These are phyloP conservation scores for Orussus abietinus DNA, from an alignment of 1,140 invertebrate species.

Conservation along the genomic window DNA sequence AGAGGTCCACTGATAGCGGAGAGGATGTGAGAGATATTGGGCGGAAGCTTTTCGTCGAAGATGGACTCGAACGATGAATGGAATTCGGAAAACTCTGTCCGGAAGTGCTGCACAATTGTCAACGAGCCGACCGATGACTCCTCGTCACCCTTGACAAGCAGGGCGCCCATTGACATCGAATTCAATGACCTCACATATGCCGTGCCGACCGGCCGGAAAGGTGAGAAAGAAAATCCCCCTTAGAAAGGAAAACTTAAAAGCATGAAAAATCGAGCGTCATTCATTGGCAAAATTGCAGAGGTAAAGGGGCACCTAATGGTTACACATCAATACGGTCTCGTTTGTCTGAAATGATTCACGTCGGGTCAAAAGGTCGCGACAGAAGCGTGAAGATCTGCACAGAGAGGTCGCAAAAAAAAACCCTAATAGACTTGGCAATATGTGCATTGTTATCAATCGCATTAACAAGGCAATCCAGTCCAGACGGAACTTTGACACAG, in stretches of 20 bases:
- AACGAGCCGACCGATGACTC: background rate
- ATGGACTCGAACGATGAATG: background rate
- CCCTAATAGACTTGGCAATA: too few relatives aligned
- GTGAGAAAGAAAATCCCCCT: conserved; percentile 47
- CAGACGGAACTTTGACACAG: too few relatives aligned
- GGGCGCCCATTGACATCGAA: conserved; percentile 64
- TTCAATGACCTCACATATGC: conserved; percentile 69
- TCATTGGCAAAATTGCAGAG: conserved; percentile 26
- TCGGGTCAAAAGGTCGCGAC: too few relatives aligned
- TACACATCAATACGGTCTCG: background rate
- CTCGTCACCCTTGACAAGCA: conserved; percentile 23
- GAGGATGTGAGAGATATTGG: background rate
- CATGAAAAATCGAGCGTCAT: background rate
- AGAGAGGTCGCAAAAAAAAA: too few relatives aligned
- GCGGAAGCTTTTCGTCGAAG: background rate
- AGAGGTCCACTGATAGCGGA: conserved; percentile 5
- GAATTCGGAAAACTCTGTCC: background rate
- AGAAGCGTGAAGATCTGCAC: too few relatives aligned
- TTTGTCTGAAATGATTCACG: too few relatives aligned
- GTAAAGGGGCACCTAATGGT: background rate
- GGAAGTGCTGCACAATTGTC: conserved; percentile 7
- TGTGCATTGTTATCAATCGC: too few relatives aligned
- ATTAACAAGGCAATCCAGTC: too few relatives aligned
- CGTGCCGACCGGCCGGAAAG: conserved; percentile 61
- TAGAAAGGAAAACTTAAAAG: background rate